Percentiles rank a stretch among this genome's conserved stretches.
These are phyloP conservation scores for Digitonthophagus gazella DNA, from an alignment of 2,888 invertebrate species.

Conservation along the genomic window DNA sequence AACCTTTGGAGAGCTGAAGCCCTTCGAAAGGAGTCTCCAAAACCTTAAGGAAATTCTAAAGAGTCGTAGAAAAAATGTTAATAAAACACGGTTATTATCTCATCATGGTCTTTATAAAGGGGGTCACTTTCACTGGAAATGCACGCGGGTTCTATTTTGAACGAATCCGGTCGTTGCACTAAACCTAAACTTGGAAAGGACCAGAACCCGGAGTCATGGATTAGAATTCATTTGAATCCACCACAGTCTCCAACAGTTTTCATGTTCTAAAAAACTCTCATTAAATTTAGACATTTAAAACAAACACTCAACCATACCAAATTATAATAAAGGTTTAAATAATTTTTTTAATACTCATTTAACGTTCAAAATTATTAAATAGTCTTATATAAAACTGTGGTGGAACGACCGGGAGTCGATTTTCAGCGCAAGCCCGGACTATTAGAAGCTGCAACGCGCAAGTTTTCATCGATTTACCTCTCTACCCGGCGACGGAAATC, in stretches of 20 bases:
- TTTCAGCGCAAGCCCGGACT: conserved; percentile 33
- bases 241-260: no score
- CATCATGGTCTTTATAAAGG: conserved; percentile 21
- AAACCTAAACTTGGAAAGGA: conserved; percentile 27
- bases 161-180: conserved; percentile 31
- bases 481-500: conserved; percentile 16
- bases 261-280: no score
- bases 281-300: no score
- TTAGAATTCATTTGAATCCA: conserved; percentile 20
- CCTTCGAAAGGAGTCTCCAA: not conserved
- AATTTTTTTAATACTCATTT: no score
- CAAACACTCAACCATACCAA: no score
- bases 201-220: conserved; percentile 24
- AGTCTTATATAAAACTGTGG: conserved; percentile 16
- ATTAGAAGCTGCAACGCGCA: conserved; percentile 30
- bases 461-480: conserved; percentile 33
- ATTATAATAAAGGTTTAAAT: no score
- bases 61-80: no score
- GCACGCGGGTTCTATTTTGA: conserved; percentile 22
- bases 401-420: conserved; percentile 21
- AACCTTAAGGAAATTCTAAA: no score
- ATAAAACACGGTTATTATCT: conserved; percentile 3
- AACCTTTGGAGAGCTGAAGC: no score
- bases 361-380: no score
- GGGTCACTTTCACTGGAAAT: conserved; percentile 24